Percentiles rank a stretch among this genome's conserved stretches.
phyloP scores from a whole-genome alignment of 2,888 invertebrate species.

The Ochropacha duplaris region DNA sequence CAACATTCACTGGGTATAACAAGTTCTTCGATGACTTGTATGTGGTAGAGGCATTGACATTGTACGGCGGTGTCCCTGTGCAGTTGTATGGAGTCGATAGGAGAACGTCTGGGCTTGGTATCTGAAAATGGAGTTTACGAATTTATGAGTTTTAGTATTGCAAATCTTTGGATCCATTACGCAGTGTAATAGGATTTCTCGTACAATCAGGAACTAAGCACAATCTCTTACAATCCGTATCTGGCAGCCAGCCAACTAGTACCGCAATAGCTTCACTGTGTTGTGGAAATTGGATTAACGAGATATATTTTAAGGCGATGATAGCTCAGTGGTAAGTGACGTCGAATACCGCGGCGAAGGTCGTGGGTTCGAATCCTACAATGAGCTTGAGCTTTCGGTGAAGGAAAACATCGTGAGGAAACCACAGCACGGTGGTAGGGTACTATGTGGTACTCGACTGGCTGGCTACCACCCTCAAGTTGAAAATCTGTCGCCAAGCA shows the following conservation, averaged over 20 bases:
- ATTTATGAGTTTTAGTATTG: constrained; percentile 14
- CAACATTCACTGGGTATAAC: constrained; percentile 95
- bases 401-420: no score
- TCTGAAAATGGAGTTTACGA: constrained; percentile 70
- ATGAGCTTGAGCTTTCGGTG: no score
- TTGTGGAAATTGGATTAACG: background rate
- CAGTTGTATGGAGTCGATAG: constrained; percentile 87
- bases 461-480: no score
- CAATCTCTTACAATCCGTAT: background rate
- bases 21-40: constrained; percentile 92
- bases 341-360: no score
- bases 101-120: constrained; percentile 86
- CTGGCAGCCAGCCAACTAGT: constrained; percentile 3
- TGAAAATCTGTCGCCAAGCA: no score
- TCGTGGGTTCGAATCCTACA: no score
- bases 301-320: background rate
- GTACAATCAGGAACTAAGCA: constrained; percentile 2
- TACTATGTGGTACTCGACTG: no score
- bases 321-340: no score
- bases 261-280: background rate
- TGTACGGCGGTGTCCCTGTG: constrained; percentile 86
- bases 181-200: background rate
- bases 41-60: constrained; percentile 84
- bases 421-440: no score
- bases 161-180: constrained; percentile 16